phyloP scores from a whole-genome alignment of 2,113 vertebrate species.

The Naja naja region DNA sequence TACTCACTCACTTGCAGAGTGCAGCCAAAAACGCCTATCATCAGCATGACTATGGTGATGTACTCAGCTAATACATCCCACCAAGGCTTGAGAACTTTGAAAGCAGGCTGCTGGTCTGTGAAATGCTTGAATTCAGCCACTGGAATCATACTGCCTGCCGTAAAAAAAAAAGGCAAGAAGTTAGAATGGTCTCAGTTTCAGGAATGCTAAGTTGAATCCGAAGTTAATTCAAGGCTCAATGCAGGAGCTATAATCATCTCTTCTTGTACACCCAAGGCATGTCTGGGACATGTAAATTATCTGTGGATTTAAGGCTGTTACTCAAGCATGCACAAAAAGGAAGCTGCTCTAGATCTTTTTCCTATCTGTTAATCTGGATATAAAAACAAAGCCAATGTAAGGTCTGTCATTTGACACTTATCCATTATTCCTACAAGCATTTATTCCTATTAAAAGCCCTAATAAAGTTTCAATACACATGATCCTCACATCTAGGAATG shows the following conservation, averaged over 20 bases:
- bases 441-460: background rate
- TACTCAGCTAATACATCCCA: constrained; percentile 91
- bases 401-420: background rate
- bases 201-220: background rate
- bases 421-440: background rate
- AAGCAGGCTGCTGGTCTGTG: constrained; percentile 76
- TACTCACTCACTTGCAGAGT: constrained; percentile 82
- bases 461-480: background rate
- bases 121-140: constrained; percentile 85
- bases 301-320: background rate
- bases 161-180: constrained; percentile 2
- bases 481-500: background rate
- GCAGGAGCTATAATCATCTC: background rate
- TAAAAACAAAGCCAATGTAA: background rate
- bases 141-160: constrained; percentile 79
- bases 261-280: background rate
- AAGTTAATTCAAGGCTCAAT: background rate
- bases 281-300: background rate
- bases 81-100: constrained; percentile 89
- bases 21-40: constrained; percentile 90
- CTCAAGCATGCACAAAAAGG: background rate
- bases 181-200: background rate
- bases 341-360: background rate
- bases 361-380: background rate
- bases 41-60: constrained; percentile 85